Evolutionary conservation across 2,113 vertebrate genomes (phyloP).

Genomic region (Taxidea taxus): DNA sequence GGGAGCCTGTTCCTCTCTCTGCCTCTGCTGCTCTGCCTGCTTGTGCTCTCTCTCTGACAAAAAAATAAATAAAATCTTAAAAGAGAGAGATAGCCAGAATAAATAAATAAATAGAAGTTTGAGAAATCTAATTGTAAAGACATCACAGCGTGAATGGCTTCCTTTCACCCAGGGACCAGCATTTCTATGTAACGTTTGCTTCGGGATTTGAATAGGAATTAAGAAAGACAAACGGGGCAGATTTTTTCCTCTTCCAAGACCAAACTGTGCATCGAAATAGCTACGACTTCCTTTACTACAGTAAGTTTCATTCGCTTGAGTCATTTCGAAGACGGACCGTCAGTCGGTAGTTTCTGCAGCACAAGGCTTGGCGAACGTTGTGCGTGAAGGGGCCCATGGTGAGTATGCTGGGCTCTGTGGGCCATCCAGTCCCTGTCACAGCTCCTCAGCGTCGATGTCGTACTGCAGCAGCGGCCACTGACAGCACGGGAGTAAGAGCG

Average conservation of each 20-base stretch:
- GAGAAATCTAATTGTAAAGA: background rate
- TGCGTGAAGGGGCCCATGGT: background rate
- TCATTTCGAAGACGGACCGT: background rate
- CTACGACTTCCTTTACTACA: background rate
- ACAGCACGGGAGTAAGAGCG: background rate
- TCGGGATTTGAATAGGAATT: conserved; percentile 9
- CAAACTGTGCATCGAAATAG: background rate
- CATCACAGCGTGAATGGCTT: background rate
- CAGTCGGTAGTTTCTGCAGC: background rate
- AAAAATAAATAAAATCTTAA: background rate
- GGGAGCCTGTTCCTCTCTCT: too few relatives aligned
- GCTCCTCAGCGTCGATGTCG: background rate
- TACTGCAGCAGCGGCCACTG: background rate
- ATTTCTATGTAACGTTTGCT: background rate
- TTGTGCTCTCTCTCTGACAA: too few relatives aligned
- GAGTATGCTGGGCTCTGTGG: background rate
- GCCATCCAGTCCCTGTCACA: background rate
- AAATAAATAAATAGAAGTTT: background rate
- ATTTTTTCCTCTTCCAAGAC: background rate
- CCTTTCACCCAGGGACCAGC: background rate
- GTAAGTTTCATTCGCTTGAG: background rate
- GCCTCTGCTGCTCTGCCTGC: too few relatives aligned
- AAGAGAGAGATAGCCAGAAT: background rate
- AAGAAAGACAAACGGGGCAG: background rate
- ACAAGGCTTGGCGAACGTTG: background rate